Conservation (phyloP, 2,797 vertebrate species). For the Smutsia gigantea region DNA sequence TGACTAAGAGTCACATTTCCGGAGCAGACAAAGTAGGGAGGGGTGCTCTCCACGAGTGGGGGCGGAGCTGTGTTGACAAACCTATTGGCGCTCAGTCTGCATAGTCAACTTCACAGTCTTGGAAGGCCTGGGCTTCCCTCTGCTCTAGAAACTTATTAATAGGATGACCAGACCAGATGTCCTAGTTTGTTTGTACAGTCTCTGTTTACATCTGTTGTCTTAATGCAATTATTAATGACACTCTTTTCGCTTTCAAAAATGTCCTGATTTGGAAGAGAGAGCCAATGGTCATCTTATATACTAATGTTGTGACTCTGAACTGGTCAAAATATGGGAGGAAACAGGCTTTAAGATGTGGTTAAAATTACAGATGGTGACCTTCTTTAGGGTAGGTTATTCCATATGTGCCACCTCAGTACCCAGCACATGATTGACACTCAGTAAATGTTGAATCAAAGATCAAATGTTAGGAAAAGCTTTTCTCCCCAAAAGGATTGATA, state of each 20-base stretch:
- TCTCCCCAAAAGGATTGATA: neutral
- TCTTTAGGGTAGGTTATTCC: neutral
- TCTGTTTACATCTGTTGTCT: constrained; percentile 16
- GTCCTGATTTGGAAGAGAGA: constrained; percentile 44
- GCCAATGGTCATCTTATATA: neutral
- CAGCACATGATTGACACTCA: neutral
- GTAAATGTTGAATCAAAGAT: neutral
- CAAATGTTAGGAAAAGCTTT: neutral
- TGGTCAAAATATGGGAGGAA: neutral
- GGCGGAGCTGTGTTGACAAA: neutral
- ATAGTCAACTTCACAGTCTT: neutral
- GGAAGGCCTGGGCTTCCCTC: neutral
- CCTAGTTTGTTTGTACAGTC: neutral
- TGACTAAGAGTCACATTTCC: neutral
- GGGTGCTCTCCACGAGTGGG: neutral
- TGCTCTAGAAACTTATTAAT: constrained; percentile 3
- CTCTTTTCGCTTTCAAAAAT: constrained; percentile 54
- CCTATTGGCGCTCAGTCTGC: neutral
- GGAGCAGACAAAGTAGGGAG: neutral
- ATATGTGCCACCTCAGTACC: neutral
- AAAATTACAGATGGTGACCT: neutral
- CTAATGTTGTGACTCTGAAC: constrained; percentile 5
- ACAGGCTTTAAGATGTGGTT: neutral
- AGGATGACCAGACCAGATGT: constrained; percentile 41
- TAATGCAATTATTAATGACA: constrained; percentile 58